Base-by-base conservation (phyloP, 1,140 invertebrate genomes). In the Cydia splendana region DNA sequence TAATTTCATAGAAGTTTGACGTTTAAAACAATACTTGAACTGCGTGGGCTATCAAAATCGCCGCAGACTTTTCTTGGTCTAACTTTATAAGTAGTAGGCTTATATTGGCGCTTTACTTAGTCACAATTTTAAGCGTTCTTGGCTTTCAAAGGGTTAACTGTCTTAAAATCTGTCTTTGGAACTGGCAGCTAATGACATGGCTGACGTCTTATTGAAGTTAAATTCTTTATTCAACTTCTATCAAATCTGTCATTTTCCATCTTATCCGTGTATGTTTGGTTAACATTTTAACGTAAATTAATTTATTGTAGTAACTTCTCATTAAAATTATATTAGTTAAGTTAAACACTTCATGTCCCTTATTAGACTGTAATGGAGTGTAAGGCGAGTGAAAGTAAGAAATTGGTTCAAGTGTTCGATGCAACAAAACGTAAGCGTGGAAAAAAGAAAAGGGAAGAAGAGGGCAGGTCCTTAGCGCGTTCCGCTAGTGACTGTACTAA, bases 321-420 rank as follows among this genome's bases (percentile, higher is more conserved):
- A 62, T 62, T 24, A 62, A 62, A 62, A 62, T 24, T 24, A 12
- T 10, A 24, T 62, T 62, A n/a, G 57, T 24, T 53, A 48, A 57
- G 53, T n/a, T 53, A 18, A 18, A 57, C 53, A 57, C 30, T 84
- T 76, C 83, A 34, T 80, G 74, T 78, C 82, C 85, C 84, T 13
- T 85, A 86, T 71, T 77, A 81, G 57, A 24, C 6, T 57, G n/a
- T 62, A 82, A 93, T 93, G 91, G 91, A 91, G 84, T 89, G 86
- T 88, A 85, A 91, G 82, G 74, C 85, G 79, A 87, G 87, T 79
- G 90, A 91, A 90, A 93, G 89, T 82, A 91, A 91, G 84, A 93
- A 91, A 90, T 80, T 93, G 81, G 86, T 88, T 76, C 89, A 91
- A 89, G 90, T 93, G 77, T 91, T 89, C 74, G 91, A 93, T 65